Evolutionary conservation across 2,113 vertebrate species (phyloP).

Genomic region (Australoheros scitulus): DNA sequence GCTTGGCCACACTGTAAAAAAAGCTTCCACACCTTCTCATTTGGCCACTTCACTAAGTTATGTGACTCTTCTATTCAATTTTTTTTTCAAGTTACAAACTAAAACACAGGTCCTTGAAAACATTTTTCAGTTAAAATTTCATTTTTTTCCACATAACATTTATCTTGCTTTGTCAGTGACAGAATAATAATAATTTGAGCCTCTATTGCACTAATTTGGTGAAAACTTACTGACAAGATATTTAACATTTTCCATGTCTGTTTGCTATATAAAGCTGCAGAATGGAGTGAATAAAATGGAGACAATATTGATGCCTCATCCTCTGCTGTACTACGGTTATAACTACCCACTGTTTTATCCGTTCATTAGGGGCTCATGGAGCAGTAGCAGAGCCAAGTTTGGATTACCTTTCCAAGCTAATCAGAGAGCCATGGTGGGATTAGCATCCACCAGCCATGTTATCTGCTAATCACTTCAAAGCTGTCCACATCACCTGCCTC

Average conservation of each 20-base stretch:
- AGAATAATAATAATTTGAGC: not conserved
- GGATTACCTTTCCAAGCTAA: constrained; percentile 33
- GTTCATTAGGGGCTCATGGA: not conserved
- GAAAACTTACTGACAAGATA: not conserved
- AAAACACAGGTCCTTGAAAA: not conserved
- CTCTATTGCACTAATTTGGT: not conserved
- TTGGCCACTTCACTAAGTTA: not conserved
- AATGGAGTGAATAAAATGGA: not conserved
- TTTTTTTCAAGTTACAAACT: not conserved
- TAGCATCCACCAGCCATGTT: constrained; percentile 27
- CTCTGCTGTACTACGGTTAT: not conserved
- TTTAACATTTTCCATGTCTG: not conserved
- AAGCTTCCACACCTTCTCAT: constrained; percentile 14
- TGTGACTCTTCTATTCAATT: not conserved
- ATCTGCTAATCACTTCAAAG: constrained; percentile 46
- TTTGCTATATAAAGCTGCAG: not conserved
- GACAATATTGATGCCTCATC: not conserved
- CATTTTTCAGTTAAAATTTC: not conserved
- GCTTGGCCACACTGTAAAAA: constrained; percentile 7
- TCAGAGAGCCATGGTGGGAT: constrained; percentile 33
- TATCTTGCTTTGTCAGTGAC: not conserved
- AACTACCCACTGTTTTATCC: not conserved
- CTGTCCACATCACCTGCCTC: constrained; percentile 1
- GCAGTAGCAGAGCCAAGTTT: not conserved
- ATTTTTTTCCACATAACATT: not conserved